Conservation (phyloP, 2,888 invertebrate species). For the Sphecodes monilicornis region DNA sequence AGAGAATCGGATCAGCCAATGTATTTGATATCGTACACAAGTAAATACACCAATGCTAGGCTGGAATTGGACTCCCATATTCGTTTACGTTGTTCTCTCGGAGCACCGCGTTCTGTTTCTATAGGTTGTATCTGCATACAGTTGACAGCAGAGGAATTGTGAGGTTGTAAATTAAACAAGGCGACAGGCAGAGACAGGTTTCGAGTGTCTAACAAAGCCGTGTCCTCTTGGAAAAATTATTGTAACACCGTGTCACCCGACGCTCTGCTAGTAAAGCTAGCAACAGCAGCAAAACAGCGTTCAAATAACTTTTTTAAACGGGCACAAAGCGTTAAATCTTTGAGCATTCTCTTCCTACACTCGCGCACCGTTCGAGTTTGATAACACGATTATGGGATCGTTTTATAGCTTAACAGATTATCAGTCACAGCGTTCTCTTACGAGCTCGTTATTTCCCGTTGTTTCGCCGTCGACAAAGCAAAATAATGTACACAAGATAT, state of each 20-base stretch:
- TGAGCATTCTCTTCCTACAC: not conserved
- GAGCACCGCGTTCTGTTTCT: not conserved
- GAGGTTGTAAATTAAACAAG: conserved; percentile 2
- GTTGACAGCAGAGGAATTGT: conserved; percentile 11
- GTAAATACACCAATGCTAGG: not conserved
- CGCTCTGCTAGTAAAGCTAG: not conserved
- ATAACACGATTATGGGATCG: not conserved
- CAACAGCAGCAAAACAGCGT: not conserved
- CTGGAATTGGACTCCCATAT: not conserved
- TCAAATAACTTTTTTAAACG: not conserved
- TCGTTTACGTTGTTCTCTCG: not conserved
- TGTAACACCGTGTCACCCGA: not conserved
- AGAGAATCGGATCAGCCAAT: not conserved
- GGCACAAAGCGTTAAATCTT: not conserved
- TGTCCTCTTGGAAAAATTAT: not conserved
- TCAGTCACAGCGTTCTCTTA: not conserved
- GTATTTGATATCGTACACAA: not conserved
- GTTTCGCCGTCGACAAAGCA: not conserved
- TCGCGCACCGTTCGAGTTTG: not conserved
- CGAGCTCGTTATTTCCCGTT: not conserved
- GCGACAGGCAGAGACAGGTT: not conserved
- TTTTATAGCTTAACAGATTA: not conserved
- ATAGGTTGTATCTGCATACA: not conserved
- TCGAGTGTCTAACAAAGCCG: not conserved
- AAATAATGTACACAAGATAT: not conserved